These are phyloP conservation scores for Brachionus rubens DNA, from an alignment of 1,140 invertebrate genomes.

Conservation along the genomic window DNA sequence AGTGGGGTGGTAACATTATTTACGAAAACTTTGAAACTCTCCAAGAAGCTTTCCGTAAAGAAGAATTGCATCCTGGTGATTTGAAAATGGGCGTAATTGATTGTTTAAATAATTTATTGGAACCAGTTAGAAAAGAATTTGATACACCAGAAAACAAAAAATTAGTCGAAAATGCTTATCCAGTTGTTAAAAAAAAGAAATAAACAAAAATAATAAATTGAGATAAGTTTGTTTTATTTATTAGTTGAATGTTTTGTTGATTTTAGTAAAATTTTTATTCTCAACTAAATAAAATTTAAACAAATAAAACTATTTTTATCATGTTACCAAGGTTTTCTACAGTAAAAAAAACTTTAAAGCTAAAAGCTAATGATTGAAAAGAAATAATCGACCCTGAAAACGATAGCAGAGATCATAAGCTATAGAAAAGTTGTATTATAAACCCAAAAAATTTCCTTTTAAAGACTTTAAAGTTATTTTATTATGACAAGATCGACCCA, in stretches of 20 bases:
- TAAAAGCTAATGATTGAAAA: no score
- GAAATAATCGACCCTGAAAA: no score
- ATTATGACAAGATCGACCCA: no score
- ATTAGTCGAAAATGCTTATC: slow-evolving; percentile 74
- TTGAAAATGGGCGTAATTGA: slow-evolving; percentile 78
- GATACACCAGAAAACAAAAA: slow-evolving; percentile 72
- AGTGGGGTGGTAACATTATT: slow-evolving; percentile 70
- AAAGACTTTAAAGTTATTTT: no score
- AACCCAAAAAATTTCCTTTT: no score
- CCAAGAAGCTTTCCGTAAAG: slow-evolving; percentile 64
- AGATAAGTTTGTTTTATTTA: no score
- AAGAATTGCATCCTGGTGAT: slow-evolving; percentile 83
- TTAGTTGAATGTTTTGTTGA: slow-evolving; percentile 9
- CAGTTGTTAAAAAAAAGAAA: slow-evolving; percentile 54
- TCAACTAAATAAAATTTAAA: no score
- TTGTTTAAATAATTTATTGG: slow-evolving; percentile 80
- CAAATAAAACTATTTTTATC: no score
- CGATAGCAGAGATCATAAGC: no score
- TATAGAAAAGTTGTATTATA: no score
- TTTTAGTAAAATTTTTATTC: neutral
- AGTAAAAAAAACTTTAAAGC: no score
- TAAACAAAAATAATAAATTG: neutral
- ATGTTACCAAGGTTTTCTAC: no score
- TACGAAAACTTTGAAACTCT: slow-evolving; percentile 74
- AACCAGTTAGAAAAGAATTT: slow-evolving; percentile 84